Base-by-base conservation (phyloP, 2,113 vertebrate species). In the Arvicanthis niloticus region DNA sequence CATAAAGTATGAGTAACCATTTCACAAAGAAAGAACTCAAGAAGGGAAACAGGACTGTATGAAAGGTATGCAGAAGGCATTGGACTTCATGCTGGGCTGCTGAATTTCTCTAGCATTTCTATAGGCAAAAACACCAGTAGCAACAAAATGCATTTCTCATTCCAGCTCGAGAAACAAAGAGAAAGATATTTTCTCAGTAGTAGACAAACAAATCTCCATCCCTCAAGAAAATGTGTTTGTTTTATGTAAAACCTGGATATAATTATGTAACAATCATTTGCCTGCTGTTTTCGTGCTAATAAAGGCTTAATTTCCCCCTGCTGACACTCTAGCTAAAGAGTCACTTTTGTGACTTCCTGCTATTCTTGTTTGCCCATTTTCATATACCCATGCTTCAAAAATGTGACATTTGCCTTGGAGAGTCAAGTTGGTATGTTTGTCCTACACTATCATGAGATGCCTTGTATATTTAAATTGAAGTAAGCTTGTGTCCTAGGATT, bases 1-100 rank as follows among this genome's bases (percentile, higher is more conserved):
- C 98, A 98, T 98, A 98, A 98, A 97, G 97, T 98, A 97, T 72
- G 85, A 98, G 91, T 81, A 88, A 58, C 96, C 92, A 97, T 97
- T 98, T 98, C 96, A 97, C 96, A 97, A 97, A 97, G 88, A 97
- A 88, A 0, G 0, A 2, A 5, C 92, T 98, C 87, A 58, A 88
- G 82, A 94, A 96, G 95, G 98, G 96, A 98, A 98, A 97, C 62
- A 91, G 75, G 91, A 93, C 96, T 96, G 92, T 88, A 95, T 95
- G 92, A 91, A 96, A 98, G 96, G 96, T 80, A 67, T 53, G 85
- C 60, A 92, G 65, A 95, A 78, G 86, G 95, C 22, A 1, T 75
- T 51, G 62, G 82, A 97, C 42, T 51, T 45, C 94, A 31, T 7
- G 73, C 68, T 95, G 60, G 40, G 65, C 60, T 82, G 17, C 0